A percentile compares a stretch with the other conserved stretches of the same genome.
Conservation (phyloP, 2,797 vertebrate species). For the Arctocebus calabarensis region DNA sequence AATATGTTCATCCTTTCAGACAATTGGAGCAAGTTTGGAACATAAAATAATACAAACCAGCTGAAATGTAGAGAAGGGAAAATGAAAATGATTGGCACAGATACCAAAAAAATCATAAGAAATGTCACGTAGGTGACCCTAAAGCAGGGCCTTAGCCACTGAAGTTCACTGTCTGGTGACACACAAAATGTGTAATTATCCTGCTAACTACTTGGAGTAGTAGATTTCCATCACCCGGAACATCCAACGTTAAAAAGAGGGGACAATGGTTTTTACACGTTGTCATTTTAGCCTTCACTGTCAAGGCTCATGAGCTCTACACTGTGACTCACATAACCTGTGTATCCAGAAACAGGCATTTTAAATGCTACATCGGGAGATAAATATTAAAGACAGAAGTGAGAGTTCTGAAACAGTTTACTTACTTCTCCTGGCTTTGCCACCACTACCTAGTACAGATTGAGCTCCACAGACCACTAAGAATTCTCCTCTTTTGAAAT, state of each 20-base stretch:
- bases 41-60: constrained; percentile 61
- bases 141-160: neutral
- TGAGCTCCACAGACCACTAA: neutral
- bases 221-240: neutral
- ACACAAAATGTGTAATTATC: neutral
- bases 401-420: neutral
- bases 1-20: constrained; percentile 69
- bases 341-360: constrained; percentile 48
- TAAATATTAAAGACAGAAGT: constrained; percentile 59
- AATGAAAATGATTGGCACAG: constrained; percentile 37
- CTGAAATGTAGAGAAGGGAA: constrained; percentile 51
- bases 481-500: constrained; percentile 39
- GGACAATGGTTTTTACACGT: neutral
- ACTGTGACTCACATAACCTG: neutral
- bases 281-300: constrained; percentile 11
- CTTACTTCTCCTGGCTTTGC: neutral
- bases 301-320: neutral
- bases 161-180: neutral
- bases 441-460: neutral
- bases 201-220: neutral
- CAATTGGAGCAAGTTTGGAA: constrained; percentile 60
- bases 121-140: neutral
- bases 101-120: neutral
- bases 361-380: constrained; percentile 39
- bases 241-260: neutral